Conservation (phyloP, 2,113 vertebrate genomes). For the Herpailurus yagouaroundi region DNA sequence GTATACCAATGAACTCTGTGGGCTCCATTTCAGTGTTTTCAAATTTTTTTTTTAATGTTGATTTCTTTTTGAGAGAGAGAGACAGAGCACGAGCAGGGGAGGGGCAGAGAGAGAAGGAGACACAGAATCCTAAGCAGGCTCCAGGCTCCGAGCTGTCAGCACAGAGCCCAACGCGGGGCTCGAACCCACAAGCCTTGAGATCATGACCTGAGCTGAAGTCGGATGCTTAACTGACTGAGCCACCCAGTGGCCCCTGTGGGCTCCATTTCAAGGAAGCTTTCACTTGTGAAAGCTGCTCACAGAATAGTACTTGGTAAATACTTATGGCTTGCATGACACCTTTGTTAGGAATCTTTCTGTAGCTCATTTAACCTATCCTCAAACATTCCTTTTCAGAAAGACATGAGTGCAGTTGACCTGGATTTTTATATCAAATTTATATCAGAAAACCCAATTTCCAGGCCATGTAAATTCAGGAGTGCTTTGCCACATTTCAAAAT, state of each 20-base stretch:
- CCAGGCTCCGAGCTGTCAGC: no score
- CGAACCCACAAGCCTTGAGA: no score
- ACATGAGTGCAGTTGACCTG: background rate
- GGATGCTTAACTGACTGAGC: no score
- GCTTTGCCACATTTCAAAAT: slow-evolving; percentile 20
- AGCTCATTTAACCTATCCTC: slow-evolving; percentile 50
- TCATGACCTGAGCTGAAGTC: no score
- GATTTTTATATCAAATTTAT: slow-evolving; percentile 9
- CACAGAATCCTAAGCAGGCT: no score
- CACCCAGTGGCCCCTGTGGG: background rate
- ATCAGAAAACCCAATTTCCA: slow-evolving; percentile 38
- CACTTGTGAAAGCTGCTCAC: slow-evolving; percentile 41
- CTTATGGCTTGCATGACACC: slow-evolving; percentile 14
- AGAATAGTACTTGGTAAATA: slow-evolving; percentile 49
- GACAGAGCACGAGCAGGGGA: no score
- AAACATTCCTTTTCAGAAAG: slow-evolving; percentile 38
- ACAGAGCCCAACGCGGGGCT: no score
- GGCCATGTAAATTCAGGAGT: background rate
- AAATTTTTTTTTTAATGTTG: no score
- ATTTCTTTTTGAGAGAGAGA: no score
- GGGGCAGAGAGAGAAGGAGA: no score
- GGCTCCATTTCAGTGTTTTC: slow-evolving; percentile 36
- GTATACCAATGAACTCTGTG: slow-evolving; percentile 57
- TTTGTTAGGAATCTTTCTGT: slow-evolving; percentile 23
- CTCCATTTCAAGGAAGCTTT: slow-evolving; percentile 53